phyloP scores from a whole-genome alignment of 2,113 vertebrate genomes.

The Xiphophorus hellerii region DNA sequence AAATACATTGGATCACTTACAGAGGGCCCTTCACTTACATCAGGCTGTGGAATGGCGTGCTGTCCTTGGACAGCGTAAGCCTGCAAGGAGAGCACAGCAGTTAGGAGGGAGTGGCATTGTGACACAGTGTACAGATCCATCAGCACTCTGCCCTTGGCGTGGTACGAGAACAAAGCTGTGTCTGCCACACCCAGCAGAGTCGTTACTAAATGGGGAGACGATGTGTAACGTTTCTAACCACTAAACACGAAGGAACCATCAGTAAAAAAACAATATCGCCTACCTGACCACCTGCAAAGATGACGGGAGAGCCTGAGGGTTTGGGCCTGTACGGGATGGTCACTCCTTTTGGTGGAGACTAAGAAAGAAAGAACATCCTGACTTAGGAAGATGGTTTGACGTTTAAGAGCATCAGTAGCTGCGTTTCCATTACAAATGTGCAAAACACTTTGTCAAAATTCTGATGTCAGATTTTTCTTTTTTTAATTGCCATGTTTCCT shows the following conservation, averaged over 20 bases:
- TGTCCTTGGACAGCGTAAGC: conserved; percentile 99
- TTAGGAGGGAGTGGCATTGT: conserved; percentile 54
- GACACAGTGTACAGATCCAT: conserved; percentile 42
- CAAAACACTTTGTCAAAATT: too few relatives aligned
- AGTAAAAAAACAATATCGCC: conserved; percentile 35
- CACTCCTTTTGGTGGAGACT: conserved; percentile 98
- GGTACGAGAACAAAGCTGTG: conserved; percentile 35
- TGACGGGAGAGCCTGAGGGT: conserved; percentile 98
- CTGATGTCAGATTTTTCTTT: too few relatives aligned
- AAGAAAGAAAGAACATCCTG: conserved; percentile 42
- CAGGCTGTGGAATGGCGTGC: conserved; percentile 99
- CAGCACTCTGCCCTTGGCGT: conserved; percentile 34
- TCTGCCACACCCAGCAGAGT: conserved; percentile 3
- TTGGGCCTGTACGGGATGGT: conserved; percentile 99
- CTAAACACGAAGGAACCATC: not conserved
- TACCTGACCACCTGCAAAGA: conserved; percentile 99
- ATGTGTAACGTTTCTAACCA: not conserved
- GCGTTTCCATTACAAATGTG: too few relatives aligned
- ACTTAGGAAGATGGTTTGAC: not conserved
- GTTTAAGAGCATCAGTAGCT: not conserved
- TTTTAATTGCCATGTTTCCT: too few relatives aligned
- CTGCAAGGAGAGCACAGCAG: conserved; percentile 83
- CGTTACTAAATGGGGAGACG: not conserved
- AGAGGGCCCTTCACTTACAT: conserved; percentile 91
- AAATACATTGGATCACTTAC: conserved; percentile 81